These are phyloP conservation scores for Jaculus jaculus DNA, from an alignment of 2,113 vertebrate species.

Conservation along the genomic window DNA sequence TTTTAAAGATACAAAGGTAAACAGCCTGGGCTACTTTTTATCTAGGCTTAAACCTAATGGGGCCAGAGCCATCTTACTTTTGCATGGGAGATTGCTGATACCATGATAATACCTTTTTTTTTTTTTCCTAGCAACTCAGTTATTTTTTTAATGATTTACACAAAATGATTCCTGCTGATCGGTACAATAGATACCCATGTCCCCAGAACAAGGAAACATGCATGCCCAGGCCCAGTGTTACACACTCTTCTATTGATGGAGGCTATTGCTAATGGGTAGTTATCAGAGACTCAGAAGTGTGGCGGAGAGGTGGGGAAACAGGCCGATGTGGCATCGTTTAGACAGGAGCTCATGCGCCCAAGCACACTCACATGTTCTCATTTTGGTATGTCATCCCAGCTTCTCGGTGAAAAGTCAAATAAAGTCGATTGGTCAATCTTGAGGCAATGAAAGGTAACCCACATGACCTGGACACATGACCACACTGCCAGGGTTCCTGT, in stretches of 20 bases:
- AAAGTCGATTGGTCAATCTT: background rate
- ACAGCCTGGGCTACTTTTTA: conserved; percentile 35
- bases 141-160: conserved; percentile 66
- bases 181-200: conserved; percentile 17
- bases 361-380: background rate
- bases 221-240: background rate
- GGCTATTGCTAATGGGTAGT: background rate
- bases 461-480: too few species aligned
- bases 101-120: background rate
- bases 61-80: background rate
- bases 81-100: background rate
- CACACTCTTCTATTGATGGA: background rate
- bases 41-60: conserved; percentile 49
- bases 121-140: conserved; percentile 22
- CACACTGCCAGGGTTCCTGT: background rate
- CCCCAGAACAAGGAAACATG: conserved; percentile 20
- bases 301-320: background rate
- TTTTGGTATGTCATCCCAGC: background rate
- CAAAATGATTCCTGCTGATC: conserved; percentile 47
- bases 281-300: background rate
- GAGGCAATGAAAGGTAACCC: background rate
- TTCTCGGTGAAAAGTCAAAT: background rate
- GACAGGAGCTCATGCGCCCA: background rate
- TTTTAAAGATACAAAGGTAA: conserved; percentile 50
- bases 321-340: background rate